Percentiles rank a stretch among this genome's conserved stretches.
phyloP scores from a whole-genome alignment of 1,140 invertebrate species.

The Drosophila pandora region DNA sequence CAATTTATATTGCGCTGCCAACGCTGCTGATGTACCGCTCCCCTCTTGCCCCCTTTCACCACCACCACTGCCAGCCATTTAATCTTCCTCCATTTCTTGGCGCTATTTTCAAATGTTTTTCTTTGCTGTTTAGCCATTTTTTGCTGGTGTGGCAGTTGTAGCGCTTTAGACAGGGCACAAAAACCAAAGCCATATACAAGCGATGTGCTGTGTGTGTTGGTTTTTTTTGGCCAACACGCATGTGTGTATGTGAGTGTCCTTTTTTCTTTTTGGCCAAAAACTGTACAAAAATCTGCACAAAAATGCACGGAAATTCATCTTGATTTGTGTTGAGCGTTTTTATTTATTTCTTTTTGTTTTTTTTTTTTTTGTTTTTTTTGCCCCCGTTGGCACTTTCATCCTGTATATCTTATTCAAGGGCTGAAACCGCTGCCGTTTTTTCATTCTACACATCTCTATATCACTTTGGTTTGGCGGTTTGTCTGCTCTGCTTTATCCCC shows the following conservation, averaged over 20 bases:
- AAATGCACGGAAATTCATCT: slow-evolving; percentile 80
- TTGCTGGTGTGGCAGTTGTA: slow-evolving; percentile 45
- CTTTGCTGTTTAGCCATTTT: slow-evolving; percentile 60
- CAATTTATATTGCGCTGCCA: slow-evolving; percentile 67
- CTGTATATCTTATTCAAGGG: slow-evolving; percentile 46
- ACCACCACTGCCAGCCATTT: slow-evolving; percentile 24
- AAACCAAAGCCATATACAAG: slow-evolving; percentile 41
- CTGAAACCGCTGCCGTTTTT: slow-evolving; percentile 50
- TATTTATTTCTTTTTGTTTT: slow-evolving; percentile 28
- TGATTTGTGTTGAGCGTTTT: slow-evolving; percentile 74
- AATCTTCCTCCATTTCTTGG: slow-evolving; percentile 56
- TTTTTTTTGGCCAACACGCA: slow-evolving; percentile 31
- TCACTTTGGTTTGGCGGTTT: slow-evolving; percentile 56
- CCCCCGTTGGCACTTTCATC: slow-evolving; percentile 1
- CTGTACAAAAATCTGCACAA: slow-evolving; percentile 69
- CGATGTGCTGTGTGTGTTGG: slow-evolving; percentile 33
- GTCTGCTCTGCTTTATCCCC: slow-evolving; percentile 27
- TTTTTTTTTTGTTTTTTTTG: neutral
- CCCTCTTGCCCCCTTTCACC: neutral
- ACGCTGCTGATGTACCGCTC: slow-evolving; percentile 8
- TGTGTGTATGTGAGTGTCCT: slow-evolving; percentile 24
- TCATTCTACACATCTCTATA: slow-evolving; percentile 45
- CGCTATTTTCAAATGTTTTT: slow-evolving; percentile 67
- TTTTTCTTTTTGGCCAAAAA: slow-evolving; percentile 43
- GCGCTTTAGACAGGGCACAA: slow-evolving; percentile 31